Evolutionary conservation across 2,888 invertebrate genomes (phyloP).

Genomic region (Argyra leucocephala): DNA sequence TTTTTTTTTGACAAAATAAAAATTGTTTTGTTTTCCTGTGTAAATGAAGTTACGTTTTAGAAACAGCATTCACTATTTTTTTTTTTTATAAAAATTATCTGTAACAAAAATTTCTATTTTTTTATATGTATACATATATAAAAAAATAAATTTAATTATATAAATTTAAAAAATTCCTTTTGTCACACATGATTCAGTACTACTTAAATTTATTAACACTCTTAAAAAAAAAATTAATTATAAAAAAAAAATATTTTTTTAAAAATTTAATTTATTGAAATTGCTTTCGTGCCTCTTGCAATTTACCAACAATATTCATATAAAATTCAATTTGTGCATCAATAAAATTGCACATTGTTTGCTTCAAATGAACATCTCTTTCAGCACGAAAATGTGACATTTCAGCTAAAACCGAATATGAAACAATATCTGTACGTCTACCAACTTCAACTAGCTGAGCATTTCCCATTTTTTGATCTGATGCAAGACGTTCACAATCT

Average conservation of each 20-base stretch:
- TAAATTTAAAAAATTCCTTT: not conserved
- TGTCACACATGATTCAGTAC: constrained; percentile 1
- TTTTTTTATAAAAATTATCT: too few species aligned
- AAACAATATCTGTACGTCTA: constrained; percentile 79
- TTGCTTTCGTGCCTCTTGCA: constrained; percentile 52
- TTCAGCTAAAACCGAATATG: constrained; percentile 89
- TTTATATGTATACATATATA: too few species aligned
- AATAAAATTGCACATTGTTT: constrained; percentile 76
- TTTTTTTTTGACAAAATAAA: too few species aligned
- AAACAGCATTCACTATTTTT: too few species aligned
- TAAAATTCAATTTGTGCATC: constrained; percentile 86
- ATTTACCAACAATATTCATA: constrained; percentile 66
- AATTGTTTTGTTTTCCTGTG: too few species aligned
- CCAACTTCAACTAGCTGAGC: constrained; percentile 71
- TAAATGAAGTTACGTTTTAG: too few species aligned
- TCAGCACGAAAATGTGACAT: constrained; percentile 86
- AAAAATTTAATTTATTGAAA: constrained; percentile 30
- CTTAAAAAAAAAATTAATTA: too few species aligned
- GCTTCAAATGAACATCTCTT: constrained; percentile 73
- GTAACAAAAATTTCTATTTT: too few species aligned
- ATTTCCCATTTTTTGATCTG: constrained; percentile 75
- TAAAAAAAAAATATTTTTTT: too few species aligned
- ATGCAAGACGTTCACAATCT: constrained; percentile 71
- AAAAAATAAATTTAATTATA: too few species aligned
- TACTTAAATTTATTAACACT: not conserved